phyloP scores from a whole-genome alignment of 2,113 vertebrate species.

The Hymenochirus boettgeri region DNA sequence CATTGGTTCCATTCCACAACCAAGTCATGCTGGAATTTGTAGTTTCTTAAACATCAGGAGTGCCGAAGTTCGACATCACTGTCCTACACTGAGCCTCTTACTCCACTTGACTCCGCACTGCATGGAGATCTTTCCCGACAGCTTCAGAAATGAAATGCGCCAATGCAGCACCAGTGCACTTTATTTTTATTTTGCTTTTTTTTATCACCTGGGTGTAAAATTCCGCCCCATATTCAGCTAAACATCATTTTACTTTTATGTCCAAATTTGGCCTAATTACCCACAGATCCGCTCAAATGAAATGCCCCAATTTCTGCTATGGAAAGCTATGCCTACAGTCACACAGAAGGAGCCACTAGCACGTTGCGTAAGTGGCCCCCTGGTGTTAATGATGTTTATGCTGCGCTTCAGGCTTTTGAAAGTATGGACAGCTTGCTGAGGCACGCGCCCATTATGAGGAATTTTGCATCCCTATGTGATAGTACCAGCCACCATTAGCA shows the following conservation, averaged over 20 bases:
- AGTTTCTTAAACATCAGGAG: no score
- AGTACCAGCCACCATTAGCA: conserved; percentile 90
- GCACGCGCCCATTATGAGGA: conserved; percentile 70
- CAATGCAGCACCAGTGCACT: conserved; percentile 43
- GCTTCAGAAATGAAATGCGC: conserved; percentile 48
- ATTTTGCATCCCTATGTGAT: conserved; percentile 86
- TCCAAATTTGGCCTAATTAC: neutral
- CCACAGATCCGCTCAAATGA: neutral
- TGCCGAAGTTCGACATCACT: no score
- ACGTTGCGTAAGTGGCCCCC: conserved; percentile 48
- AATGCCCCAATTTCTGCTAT: conserved; percentile 45
- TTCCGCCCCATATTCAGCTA: neutral
- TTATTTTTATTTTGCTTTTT: conserved; percentile 29
- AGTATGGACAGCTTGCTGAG: conserved; percentile 68
- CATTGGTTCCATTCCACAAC: no score
- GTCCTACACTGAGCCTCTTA: neutral
- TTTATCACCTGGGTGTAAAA: neutral
- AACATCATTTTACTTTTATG: neutral
- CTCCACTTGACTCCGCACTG: neutral
- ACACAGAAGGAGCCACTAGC: conserved; percentile 63
- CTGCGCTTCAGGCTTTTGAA: conserved; percentile 81
- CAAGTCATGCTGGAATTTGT: no score
- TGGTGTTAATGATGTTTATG: conserved; percentile 55
- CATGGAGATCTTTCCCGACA: conserved; percentile 35
- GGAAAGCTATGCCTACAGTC: conserved; percentile 67